Conservation (phyloP, 1,140 invertebrate genomes). For the Microvelia longipes region DNA sequence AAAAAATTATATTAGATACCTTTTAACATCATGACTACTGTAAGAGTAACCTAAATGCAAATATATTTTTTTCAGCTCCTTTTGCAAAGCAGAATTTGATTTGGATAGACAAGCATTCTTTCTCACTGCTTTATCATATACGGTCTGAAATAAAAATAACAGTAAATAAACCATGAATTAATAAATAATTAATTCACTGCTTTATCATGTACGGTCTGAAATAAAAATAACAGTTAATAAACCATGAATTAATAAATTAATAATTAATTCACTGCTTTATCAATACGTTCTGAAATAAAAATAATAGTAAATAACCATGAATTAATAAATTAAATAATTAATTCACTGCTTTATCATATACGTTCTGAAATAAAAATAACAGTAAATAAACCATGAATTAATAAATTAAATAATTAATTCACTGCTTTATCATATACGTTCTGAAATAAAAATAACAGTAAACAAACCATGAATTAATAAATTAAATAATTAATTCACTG, state of each 20-base stretch:
- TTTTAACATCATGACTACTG: no score
- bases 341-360: background rate
- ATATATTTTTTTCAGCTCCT: background rate
- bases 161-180: background rate
- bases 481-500: background rate
- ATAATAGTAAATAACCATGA: background rate
- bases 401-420: background rate
- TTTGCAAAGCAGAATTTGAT: background rate
- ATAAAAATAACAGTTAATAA: background rate
- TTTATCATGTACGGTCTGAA: background rate
- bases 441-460: background rate
- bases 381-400: background rate
- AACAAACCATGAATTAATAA: background rate
- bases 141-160: background rate
- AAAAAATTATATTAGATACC: no score
- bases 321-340: background rate
- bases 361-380: background rate
- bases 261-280: background rate
- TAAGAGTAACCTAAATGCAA: no score
- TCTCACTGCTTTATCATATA: background rate
- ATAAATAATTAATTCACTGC: background rate
- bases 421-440: background rate
- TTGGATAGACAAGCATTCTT: background rate
- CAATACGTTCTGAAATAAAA: background rate
- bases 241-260: background rate